Evolutionary conservation across 1,140 invertebrate genomes (phyloP).

Genomic region (Daktulosphaira vitifoliae): DNA sequence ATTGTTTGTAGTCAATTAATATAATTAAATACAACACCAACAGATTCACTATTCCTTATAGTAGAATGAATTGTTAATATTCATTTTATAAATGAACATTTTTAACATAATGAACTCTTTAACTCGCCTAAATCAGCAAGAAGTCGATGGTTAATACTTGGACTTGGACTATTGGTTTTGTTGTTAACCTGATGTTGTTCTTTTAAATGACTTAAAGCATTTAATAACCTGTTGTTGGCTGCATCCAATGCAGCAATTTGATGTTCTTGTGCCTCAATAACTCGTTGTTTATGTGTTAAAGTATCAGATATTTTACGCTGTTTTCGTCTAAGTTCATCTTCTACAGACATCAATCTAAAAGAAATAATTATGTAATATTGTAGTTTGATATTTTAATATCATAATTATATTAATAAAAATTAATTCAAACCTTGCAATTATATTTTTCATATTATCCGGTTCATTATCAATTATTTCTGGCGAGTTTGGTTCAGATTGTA

Average conservation of each 20-base stretch:
- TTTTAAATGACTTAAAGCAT: constrained; percentile 64
- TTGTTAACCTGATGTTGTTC: constrained; percentile 49
- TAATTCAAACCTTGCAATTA: constrained; percentile 62
- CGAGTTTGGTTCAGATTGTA: constrained; percentile 35
- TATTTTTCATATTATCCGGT: constrained; percentile 66
- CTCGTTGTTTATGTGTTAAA: constrained; percentile 76
- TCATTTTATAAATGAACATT: no score
- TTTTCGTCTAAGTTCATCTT: constrained; percentile 77
- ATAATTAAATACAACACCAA: no score
- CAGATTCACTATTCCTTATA: no score
- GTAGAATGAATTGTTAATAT: no score
- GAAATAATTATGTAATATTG: constrained; percentile 1
- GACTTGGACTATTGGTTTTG: constrained; percentile 39
- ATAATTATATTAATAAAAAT: no score
- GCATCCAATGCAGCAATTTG: constrained; percentile 73
- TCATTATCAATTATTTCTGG: constrained; percentile 45
- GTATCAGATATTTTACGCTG: constrained; percentile 78
- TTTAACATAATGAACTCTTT: constrained; percentile 49
- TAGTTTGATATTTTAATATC: no score
- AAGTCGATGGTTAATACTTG: constrained; percentile 42
- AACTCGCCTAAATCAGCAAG: constrained; percentile 48
- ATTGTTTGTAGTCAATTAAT: no score
- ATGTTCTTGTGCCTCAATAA: constrained; percentile 84
- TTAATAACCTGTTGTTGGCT: constrained; percentile 65
- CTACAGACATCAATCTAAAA: constrained; percentile 70